Evolutionary conservation across 1,140 invertebrate genomes (phyloP), one percentile per base, ranked within the genome.

Genomic region (Drosophila sturtevanti): DNA sequence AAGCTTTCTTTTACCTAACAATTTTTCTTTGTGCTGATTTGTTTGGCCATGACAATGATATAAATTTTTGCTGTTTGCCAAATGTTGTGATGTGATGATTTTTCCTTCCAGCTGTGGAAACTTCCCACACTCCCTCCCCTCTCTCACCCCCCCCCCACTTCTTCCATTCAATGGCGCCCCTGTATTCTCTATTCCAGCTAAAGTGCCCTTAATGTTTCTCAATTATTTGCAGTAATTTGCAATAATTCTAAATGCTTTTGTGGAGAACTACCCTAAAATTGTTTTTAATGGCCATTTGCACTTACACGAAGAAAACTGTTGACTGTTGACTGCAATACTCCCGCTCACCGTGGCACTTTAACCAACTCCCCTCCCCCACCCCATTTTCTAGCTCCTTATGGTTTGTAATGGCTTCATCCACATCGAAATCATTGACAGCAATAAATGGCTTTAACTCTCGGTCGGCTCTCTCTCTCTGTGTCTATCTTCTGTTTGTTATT

Each of bases 211-310:
- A 87, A 89, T 87, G 84, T 77, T 87, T 74, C 69, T 89, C 84
- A 89, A 87, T 89, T 89, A 87, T 87, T 87, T 84, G 84, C 84
- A 84, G 84, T 89, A 87, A 87, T 87, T 87, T 87, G 84, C 84
- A 89, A 87, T 89, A 87, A 84, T 81, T 80, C 76, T 89, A 89
- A 87, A 84, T 78, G 84, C 72, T 87, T 77, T 72, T 51, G 52
- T 48, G 10, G 64, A 38, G 62, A 73, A 72, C 77, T 77, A 79
- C 79, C 84, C 82, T 79, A 89, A 76, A 87, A 87, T 87, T 87
- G 84, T 89, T 87, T 89, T 89, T 87, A 87, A 87, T 87, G 84
- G 84, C 82, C 75, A 89, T 89, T 87, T 87, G 82, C 82, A 87
- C 82, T 87, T 87, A 87, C 63, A 71, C 48, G 38, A 48, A 48